Evolutionary conservation across 1,140 invertebrate species (phyloP).

Genomic region (Drosophila mayri): DNA sequence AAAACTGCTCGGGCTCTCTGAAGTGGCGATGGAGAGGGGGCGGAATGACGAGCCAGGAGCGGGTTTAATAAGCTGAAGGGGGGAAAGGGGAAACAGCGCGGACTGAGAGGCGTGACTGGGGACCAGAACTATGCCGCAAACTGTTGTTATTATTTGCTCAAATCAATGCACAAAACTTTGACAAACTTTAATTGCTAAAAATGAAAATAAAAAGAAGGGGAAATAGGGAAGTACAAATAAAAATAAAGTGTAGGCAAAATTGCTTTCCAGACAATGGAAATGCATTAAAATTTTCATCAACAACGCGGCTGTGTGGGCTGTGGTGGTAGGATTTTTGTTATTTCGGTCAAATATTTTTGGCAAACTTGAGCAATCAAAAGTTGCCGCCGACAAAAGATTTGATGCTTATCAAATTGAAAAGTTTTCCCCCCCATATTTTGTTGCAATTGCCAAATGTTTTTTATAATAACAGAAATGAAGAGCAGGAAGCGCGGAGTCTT

Average conservation of each 20-base stretch:
- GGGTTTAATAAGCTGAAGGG: constrained; percentile 58
- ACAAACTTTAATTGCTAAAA: constrained; percentile 76
- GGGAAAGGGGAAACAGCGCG: not conserved
- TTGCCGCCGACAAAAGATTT: constrained; percentile 60
- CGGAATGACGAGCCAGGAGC: not conserved
- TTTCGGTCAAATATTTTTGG: constrained; percentile 66
- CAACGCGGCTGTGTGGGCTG: not conserved
- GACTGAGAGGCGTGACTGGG: constrained; percentile 31
- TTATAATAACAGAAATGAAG: constrained; percentile 23
- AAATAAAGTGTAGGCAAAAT: constrained; percentile 29
- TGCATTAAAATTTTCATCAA: constrained; percentile 73
- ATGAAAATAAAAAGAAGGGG: not conserved
- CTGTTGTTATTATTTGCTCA: constrained; percentile 66
- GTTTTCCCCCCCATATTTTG: constrained; percentile 38
- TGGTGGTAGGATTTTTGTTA: constrained; percentile 41
- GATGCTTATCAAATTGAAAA: constrained; percentile 82
- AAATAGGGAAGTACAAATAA: constrained; percentile 10
- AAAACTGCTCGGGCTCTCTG: constrained; percentile 18
- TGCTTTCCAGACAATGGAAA: constrained; percentile 63
- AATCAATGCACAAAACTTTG: constrained; percentile 77
- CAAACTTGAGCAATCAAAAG: constrained; percentile 81
- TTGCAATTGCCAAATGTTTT: constrained; percentile 53
- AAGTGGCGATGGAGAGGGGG: not conserved
- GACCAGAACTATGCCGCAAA: constrained; percentile 65
- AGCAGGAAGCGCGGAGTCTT: not conserved